phyloP scores from a whole-genome alignment of 2,797 vertebrate species.

The Muscicapa comitata region DNA sequence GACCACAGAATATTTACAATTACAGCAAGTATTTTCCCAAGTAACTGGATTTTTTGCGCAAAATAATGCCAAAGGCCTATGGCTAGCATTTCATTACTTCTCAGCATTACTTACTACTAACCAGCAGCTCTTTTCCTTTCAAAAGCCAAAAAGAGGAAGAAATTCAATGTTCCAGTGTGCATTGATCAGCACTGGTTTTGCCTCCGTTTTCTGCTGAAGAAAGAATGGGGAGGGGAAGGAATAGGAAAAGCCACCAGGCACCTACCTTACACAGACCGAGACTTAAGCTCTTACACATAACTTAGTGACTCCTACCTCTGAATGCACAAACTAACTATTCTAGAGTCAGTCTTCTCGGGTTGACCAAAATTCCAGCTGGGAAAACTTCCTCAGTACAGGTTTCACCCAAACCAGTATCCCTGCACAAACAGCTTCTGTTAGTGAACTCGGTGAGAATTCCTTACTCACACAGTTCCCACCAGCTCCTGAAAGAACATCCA shows the following conservation, averaged over 20 bases:
- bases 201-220: not conserved
- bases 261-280: not conserved
- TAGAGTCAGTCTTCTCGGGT: not conserved
- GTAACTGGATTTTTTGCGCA: not conserved
- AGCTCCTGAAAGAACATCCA: not conserved
- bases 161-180: not conserved
- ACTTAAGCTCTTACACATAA: not conserved
- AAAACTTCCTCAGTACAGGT: not conserved
- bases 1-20: not conserved
- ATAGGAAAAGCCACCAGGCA: not conserved
- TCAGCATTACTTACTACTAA: not conserved
- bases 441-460: not conserved
- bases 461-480: not conserved
- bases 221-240: not conserved
- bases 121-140: not conserved
- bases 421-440: constrained; percentile 55
- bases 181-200: not conserved
- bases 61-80: not conserved
- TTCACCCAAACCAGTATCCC: constrained; percentile 12
- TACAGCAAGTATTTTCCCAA: not conserved
- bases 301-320: not conserved
- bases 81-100: not conserved
- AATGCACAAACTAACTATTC: constrained; percentile 24
- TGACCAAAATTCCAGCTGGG: constrained; percentile 35
- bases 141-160: not conserved